Evolutionary conservation across 2,113 vertebrate species (phyloP).

Genomic region (Speoplatyrhinus poulsoni): DNA sequence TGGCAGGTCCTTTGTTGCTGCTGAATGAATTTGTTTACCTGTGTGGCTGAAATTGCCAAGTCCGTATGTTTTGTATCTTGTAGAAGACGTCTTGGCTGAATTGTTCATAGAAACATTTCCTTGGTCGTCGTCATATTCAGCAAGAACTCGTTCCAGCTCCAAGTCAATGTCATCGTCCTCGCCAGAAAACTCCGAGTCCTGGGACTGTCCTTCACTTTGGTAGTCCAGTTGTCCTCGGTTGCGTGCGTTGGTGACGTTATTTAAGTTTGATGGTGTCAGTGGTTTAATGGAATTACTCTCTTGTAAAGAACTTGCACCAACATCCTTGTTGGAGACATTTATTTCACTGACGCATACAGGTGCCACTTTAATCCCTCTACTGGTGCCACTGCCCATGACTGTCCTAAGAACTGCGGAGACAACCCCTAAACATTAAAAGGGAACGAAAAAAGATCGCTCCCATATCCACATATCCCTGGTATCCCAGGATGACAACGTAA

Average conservation of each 20-base stretch:
- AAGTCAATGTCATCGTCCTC: constrained; percentile 36
- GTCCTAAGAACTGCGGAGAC: neutral
- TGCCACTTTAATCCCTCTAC: constrained; percentile 73
- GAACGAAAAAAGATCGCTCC: neutral
- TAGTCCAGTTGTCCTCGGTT: constrained; percentile 44
- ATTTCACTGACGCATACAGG: constrained; percentile 59
- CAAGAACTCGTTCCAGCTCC: constrained; percentile 52
- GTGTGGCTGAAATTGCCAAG: constrained; percentile 57
- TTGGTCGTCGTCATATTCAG: constrained; percentile 32
- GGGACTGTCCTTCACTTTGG: constrained; percentile 54
- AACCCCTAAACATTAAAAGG: neutral
- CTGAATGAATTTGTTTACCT: constrained; percentile 15
- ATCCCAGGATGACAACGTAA: too few species aligned
- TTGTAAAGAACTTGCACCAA: constrained; percentile 7
- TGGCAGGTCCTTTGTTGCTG: constrained; percentile 27
- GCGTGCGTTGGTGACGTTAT: constrained; percentile 31
- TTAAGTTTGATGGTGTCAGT: constrained; percentile 21
- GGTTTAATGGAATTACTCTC: constrained; percentile 38
- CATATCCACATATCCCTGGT: constrained; percentile 15
- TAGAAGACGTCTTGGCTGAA: constrained; percentile 38
- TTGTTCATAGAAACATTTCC: neutral
- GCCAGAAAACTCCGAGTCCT: constrained; percentile 48
- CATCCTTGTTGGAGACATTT: constrained; percentile 16
- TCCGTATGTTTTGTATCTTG: constrained; percentile 56
- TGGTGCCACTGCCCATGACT: constrained; percentile 72